phyloP scores from a whole-genome alignment of 53 echinoderm and acorn worm genomes.

The Zoroaster sp. region DNA sequence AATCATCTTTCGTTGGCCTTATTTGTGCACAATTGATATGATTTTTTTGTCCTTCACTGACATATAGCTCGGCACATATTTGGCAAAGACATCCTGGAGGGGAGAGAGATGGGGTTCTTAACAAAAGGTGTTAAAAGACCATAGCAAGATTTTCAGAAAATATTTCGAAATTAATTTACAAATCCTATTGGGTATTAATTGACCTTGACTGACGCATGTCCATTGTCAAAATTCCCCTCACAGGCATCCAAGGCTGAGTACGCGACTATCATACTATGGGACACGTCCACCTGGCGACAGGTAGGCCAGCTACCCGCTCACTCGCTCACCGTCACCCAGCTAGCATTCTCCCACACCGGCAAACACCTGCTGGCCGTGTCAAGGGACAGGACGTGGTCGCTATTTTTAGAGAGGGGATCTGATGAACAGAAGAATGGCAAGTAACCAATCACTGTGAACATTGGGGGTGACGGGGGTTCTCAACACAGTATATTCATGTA shows the following conservation, averaged over 20 bases:
- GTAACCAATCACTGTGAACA: no score
- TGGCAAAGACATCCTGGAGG: no score
- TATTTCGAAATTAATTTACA: no score
- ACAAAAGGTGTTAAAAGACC: no score
- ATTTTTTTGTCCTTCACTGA: no score
- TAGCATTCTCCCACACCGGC: slow-evolving; percentile 88
- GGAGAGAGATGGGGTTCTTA: no score
- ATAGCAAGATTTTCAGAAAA: no score
- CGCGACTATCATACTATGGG: slow-evolving; percentile 95
- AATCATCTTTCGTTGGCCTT: no score
- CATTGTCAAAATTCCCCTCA: background rate
- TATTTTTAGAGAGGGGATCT: slow-evolving; percentile 56
- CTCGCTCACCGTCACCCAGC: slow-evolving; percentile 92
- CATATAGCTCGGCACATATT: no score
- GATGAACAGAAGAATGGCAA: background rate
- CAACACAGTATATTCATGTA: no score
- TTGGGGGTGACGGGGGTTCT: no score
- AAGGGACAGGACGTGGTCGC: slow-evolving; percentile 97
- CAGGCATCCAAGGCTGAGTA: slow-evolving; percentile 93
- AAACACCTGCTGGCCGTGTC: slow-evolving; percentile 78
- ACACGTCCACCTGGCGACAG: slow-evolving; percentile 85
- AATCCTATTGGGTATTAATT: background rate
- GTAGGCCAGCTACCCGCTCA: slow-evolving; percentile 70
- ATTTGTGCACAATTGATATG: no score
- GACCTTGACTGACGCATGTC: background rate